These are phyloP conservation scores for Meandrina meandrites DNA, from an alignment of 92 coral and sea anemone genomes.

Conservation along the genomic window DNA sequence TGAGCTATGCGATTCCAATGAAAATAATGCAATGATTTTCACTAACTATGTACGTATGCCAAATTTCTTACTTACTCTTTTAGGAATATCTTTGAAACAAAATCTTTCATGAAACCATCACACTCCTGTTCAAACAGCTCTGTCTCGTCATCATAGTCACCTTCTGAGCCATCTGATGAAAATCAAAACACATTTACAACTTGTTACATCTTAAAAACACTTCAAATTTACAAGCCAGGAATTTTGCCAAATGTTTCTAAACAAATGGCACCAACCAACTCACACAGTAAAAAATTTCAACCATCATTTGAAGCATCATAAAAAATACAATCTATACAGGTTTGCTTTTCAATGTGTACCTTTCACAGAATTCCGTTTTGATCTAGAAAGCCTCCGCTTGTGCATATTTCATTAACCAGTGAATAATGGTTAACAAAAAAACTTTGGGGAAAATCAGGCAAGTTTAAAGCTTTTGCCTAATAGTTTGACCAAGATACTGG, in stretches of 20 bases:
- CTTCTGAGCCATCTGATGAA: slow-evolving; percentile 35
- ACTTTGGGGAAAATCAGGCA: not conserved
- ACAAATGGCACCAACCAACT: not conserved
- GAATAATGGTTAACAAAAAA: no score
- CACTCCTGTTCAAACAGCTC: slow-evolving; percentile 84
- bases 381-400: not conserved
- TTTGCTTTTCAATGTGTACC: not conserved
- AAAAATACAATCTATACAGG: no score
- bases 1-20: no score
- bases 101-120: slow-evolving; percentile 78
- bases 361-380: slow-evolving; percentile 1
- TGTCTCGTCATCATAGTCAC: slow-evolving; percentile 73
- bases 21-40: no score
- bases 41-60: not conserved
- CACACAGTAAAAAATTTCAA: not conserved
- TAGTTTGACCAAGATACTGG: not conserved
- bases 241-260: not conserved
- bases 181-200: not conserved
- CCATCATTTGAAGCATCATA: not conserved
- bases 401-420: not conserved
- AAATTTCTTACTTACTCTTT: slow-evolving; percentile 53
- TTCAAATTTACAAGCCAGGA: not conserved
- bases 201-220: not conserved
- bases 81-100: slow-evolving; percentile 86
- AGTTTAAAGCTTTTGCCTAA: not conserved